Conservation (phyloP, 2,113 vertebrate species). For the Sphaerodactylus townsendi region DNA sequence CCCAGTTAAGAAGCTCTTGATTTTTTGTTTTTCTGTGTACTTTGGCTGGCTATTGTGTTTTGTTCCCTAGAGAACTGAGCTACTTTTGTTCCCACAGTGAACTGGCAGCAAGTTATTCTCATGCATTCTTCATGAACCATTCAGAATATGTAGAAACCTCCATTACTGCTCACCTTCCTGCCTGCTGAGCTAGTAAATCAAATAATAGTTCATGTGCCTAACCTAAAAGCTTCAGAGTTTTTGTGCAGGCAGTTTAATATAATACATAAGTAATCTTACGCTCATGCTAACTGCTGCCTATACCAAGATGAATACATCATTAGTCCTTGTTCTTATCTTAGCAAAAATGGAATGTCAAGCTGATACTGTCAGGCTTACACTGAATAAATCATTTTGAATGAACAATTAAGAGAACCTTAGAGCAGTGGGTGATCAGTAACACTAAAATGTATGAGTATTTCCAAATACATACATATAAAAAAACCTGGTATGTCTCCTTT, state of each 20-base stretch:
- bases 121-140: background rate
- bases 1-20: constrained; percentile 2
- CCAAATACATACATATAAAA: background rate
- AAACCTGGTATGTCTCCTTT: background rate
- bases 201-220: background rate
- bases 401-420: background rate
- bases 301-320: background rate
- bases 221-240: background rate
- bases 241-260: background rate
- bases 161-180: background rate
- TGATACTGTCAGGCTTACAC: background rate
- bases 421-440: too few species aligned
- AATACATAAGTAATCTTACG: background rate
- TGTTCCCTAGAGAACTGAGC: background rate
- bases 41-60: background rate
- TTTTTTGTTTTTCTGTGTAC: background rate
- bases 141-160: background rate
- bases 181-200: accelerated
- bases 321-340: background rate
- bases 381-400: background rate
- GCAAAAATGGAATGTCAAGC: background rate
- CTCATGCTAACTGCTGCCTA: too few species aligned
- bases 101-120: constrained; percentile 32
- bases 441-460: background rate
- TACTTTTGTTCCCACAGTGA: constrained; percentile 46